phyloP scores from a whole-genome alignment of 2,888 invertebrate species.

The Oscheius sp. region DNA sequence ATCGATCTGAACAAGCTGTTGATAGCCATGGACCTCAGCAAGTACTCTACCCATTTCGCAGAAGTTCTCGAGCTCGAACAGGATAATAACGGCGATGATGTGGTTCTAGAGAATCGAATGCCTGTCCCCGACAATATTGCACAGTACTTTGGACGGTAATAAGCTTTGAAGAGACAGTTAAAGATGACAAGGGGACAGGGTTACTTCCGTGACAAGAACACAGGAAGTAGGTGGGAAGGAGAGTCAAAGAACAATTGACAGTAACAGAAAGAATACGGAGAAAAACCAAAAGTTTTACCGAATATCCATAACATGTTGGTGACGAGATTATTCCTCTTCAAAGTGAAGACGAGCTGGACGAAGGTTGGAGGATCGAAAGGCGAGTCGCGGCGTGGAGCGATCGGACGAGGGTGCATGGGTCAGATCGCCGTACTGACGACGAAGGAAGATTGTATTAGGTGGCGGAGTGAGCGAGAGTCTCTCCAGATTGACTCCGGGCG shows the following conservation, averaged over 20 bases:
- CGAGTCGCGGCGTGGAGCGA: background rate
- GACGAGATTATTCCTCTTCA: background rate
- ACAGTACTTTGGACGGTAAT: background rate
- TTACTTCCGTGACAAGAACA: background rate
- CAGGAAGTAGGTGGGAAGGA: background rate
- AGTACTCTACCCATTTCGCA: conserved; percentile 15
- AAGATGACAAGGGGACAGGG: too few relatives aligned
- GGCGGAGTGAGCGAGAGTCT: conserved; percentile 6
- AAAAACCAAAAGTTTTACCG: background rate
- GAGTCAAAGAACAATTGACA: background rate
- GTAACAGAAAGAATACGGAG: background rate
- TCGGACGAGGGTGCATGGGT: conserved; percentile 8
- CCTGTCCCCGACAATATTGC: background rate
- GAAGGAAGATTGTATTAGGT: background rate
- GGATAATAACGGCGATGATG: background rate
- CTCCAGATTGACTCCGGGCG: background rate
- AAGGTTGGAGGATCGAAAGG: background rate
- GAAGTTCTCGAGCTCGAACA: background rate
- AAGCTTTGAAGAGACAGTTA: background rate
- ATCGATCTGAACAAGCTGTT: conserved; percentile 25
- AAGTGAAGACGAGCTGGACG: conserved; percentile 9
- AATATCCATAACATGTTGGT: background rate
- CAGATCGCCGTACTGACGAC: conserved; percentile 11
- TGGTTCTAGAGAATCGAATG: background rate
- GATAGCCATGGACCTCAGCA: background rate